Base-by-base conservation (phyloP, 37 sponge, comb jelly and placozoan genomes). In the Beroe forskalii region DNA sequence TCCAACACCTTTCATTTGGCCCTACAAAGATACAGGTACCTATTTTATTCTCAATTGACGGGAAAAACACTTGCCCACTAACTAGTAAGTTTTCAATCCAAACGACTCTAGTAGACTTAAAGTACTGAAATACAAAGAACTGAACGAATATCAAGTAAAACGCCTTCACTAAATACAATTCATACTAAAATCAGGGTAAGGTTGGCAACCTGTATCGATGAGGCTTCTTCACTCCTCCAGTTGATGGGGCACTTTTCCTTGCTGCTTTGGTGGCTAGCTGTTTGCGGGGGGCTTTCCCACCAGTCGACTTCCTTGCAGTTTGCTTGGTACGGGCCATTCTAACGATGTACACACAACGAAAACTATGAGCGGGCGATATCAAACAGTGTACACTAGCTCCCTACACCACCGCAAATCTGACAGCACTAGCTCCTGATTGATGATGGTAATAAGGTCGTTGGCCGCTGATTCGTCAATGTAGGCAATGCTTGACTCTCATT, bases 241-340 rank as follows among this genome's bases (percentile, higher is more conserved):
- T 98, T 17, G 97, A 95, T 0, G 99, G 99, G 27, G 99, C 99
- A 67, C 97, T 96, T 91, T 98, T 98, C 32, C 99, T 76, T 69
- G 99, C 99, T 17, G 99, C 99, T 76, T 98, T 98, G 55, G 99
- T 98, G 67, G 99, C 99, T 67, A 98, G 67, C 89, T 98, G 99
- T 64, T 98, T 98, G 27, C 99, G 91, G 0, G 99, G 99, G 36
- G 99, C 99, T 90, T 98, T 98, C 80, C 99, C 99, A 66, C 99
- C 99, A 37, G 99, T 98, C 28, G 99, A 98, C 89, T 98, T 98
- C 62, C 99, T 92, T 37, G 99, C 99, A n/a, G 99, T 98, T 67
- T 98, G 99, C 91, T 98, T 98, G 24, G 99, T 98, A 92, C 99
- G 97, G 67, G 99, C 99, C 99, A 98, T 98, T 33, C 86, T 41